phyloP scores from a whole-genome alignment of 2,888 invertebrate genomes.

The Sinohyriopsis cumingii region DNA sequence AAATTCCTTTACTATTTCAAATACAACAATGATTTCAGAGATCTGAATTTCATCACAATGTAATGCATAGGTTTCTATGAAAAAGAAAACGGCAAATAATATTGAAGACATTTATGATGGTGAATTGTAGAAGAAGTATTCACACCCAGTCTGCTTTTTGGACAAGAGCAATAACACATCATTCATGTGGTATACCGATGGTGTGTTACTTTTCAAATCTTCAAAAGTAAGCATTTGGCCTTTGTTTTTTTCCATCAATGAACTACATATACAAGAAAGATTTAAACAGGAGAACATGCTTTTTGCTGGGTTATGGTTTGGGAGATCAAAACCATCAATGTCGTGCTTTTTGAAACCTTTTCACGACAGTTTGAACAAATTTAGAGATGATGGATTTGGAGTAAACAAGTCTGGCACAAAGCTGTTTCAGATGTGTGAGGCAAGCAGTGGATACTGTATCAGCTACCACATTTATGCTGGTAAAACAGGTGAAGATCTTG shows the following conservation, averaged over 20 bases:
- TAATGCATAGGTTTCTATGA: constrained; percentile 11
- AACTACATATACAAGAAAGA: constrained; percentile 16
- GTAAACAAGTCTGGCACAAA: constrained; percentile 11
- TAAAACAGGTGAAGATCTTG: too few relatives aligned
- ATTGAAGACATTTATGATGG: constrained; percentile 32
- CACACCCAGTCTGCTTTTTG: constrained; percentile 11
- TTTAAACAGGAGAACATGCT: constrained; percentile 21
- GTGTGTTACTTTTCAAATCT: constrained; percentile 29
- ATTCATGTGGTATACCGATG: constrained; percentile 29
- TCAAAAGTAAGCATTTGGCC: constrained; percentile 28
- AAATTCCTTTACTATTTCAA: constrained; percentile 24
- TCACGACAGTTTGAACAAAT: constrained; percentile 12
- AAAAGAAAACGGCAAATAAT: constrained; percentile 12
- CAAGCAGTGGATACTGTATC: not conserved
- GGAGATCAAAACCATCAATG: constrained; percentile 29
- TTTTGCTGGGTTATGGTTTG: constrained; percentile 33
- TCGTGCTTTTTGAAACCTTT: constrained; percentile 29
- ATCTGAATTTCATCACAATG: constrained; percentile 15
- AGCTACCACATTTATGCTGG: constrained; percentile 15
- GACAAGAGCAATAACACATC: constrained; percentile 11
- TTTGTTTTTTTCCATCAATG: constrained; percentile 24
- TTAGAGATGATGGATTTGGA: constrained; percentile 5
- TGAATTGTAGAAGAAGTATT: constrained; percentile 14
- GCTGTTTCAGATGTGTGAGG: too few relatives aligned
- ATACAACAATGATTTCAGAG: constrained; percentile 18